Base-by-base conservation (phyloP, 2,113 vertebrate species). In the Reinhardtius hippoglossoides region DNA sequence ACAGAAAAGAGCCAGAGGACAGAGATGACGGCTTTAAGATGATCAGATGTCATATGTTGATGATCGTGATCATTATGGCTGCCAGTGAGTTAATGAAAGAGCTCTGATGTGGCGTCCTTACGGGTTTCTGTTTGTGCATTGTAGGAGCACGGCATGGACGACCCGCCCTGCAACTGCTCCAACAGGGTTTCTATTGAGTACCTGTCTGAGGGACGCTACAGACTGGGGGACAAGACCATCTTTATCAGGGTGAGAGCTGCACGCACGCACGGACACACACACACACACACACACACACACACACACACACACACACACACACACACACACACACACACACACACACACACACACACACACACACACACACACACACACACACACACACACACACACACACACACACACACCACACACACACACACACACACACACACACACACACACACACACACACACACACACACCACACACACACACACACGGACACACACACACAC, bases 181-280 rank as follows among this genome's bases (percentile, higher is more conserved):
- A 96, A 98, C 88, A 94, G 95, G 48, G 97, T 99, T 81, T 99
- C 97, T 60, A 99, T 99, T 26, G 98, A 99, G 88, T 99, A 98
- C 70, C 95, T 99, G 89, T 98, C 98, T 0, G 98, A 99, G 89
- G 98, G 98, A 23, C 95, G 98, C 65, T 99, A 99, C 62, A 93
- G 98, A 27, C 93, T 99, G 2, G 98, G 98, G 73, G 97, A 97
- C 88, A 99, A 99, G 92, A 97, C 98, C 87, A 96, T 99, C 48
- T 99, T 99, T 76, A 99, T 99, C 82, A 89, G 98, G 89, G 98
- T 99, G 92, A 96, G 97, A 59, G 37, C 9, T 9, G n/a, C n/a
- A n/a, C n/a, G n/a, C n/a, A n/a, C n/a, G n/a, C n/a, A n/a, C n/a
- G n/a, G n/a, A n/a, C n/a, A n/a, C n/a, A n/a, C n/a, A n/a, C n/a